A percentile compares a stretch with the other conserved stretches of the same genome.
Evolutionary conservation across 2,888 invertebrate genomes (phyloP).

Genomic region (Nomada fabriciana): DNA sequence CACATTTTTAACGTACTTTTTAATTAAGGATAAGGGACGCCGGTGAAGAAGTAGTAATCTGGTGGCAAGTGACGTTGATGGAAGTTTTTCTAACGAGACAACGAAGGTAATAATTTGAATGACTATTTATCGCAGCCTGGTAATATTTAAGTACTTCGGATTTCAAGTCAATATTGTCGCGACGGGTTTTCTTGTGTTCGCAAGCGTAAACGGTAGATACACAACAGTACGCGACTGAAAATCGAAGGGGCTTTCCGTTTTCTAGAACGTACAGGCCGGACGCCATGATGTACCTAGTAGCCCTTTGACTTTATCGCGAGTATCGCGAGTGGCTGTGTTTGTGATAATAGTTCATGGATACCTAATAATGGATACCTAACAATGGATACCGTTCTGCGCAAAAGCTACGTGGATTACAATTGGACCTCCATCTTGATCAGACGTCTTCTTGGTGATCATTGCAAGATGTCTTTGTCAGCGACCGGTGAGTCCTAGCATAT

Average conservation of each 20-base stretch:
- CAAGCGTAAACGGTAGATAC: not conserved
- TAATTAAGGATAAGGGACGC: not conserved
- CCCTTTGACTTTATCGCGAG: conserved; percentile 78
- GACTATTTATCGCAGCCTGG: no score
- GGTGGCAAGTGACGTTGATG: no score
- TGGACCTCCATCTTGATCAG: not conserved
- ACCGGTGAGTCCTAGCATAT: not conserved
- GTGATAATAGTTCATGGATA: conserved; percentile 82
- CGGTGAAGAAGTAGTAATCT: no score
- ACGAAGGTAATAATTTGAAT: not conserved
- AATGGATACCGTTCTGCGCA: conserved; percentile 63
- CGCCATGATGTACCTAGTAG: conserved; percentile 50
- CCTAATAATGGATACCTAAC: conserved; percentile 19
- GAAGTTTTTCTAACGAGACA: no score
- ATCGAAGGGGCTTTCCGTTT: conserved; percentile 60
- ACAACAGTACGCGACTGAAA: conserved; percentile 30
- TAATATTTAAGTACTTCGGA: no score
- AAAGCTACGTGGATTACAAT: conserved; percentile 60
- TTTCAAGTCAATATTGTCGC: no score
- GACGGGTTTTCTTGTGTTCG: not conserved
- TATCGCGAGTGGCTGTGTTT: conserved; percentile 78
- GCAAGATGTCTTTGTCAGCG: not conserved
- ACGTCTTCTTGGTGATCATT: not conserved
- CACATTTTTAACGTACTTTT: not conserved
- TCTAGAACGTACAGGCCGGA: conserved; percentile 13